Evolutionary conservation across 2,888 invertebrate species (phyloP).

Genomic region (Sepiola atlantica): DNA sequence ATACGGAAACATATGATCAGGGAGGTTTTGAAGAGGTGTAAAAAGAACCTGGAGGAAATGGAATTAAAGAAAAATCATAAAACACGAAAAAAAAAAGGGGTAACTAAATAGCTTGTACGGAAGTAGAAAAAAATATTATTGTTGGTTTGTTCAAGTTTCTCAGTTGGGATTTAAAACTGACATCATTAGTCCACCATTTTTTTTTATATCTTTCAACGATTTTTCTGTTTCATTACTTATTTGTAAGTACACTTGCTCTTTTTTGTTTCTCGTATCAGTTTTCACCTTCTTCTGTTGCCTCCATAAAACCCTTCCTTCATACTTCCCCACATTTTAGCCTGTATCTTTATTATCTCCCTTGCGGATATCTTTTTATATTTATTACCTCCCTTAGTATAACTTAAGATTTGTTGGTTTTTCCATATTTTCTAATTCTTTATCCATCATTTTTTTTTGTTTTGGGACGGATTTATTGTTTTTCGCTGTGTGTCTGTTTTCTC

Average conservation of each 20-base stretch:
- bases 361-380: background rate
- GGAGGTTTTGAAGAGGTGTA: background rate
- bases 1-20: background rate
- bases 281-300: background rate
- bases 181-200: background rate
- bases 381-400: slow-evolving; percentile 1
- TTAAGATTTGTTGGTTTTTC: background rate
- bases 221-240: background rate
- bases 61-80: background rate
- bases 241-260: background rate
- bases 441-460: background rate
- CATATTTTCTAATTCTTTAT: background rate
- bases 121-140: background rate
- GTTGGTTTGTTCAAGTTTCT: background rate
- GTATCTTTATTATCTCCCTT: slow-evolving; percentile 32
- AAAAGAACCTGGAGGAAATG: background rate
- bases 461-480: background rate
- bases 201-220: background rate
- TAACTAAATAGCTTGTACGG: background rate
- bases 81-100: background rate
- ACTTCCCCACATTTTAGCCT: background rate
- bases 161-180: background rate
- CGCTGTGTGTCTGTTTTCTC: background rate
- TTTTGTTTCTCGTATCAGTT: background rate
- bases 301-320: background rate